These are phyloP conservation scores for human (Homo sapiens) DNA, from an alignment of 2,113 vertebrate genomes.

Conservation along the genomic window DNA sequence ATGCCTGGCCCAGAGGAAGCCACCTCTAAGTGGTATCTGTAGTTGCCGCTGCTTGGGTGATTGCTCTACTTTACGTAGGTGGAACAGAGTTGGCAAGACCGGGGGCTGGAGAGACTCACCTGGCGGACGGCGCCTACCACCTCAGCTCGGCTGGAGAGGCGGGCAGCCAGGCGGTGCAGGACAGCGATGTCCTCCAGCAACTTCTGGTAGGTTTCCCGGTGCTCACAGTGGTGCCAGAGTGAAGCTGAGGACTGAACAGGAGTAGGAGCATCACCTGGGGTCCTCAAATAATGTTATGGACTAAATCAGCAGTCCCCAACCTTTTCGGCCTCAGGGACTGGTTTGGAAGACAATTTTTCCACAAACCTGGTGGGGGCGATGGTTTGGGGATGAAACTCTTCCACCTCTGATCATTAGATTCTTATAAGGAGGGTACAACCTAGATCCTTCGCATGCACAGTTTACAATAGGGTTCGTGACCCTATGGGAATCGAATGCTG, in stretches of 20 bases:
- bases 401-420: no score
- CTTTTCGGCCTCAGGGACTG: no score
- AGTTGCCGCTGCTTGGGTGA: background rate
- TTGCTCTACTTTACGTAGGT: no score
- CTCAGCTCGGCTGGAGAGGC: conserved; percentile 96
- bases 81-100: background rate
- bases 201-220: conserved; percentile 94
- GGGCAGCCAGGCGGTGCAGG: conserved; percentile 90
- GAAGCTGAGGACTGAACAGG: conserved; percentile 88
- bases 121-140: conserved; percentile 96
- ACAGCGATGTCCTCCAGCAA: conserved; percentile 93
- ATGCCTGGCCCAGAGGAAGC: background rate
- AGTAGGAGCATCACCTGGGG: background rate
- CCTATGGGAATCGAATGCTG: no score
- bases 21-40: no score
- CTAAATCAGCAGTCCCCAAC: no score
- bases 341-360: no score
- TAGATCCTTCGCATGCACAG: no score
- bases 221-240: conserved; percentile 94
- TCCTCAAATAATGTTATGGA: background rate
- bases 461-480: no score
- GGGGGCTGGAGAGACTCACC: conserved; percentile 80
- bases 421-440: no score
- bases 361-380: no score
- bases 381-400: no score